Conservation (phyloP, 1,140 invertebrate species). For the Drosophila micromelanica region DNA sequence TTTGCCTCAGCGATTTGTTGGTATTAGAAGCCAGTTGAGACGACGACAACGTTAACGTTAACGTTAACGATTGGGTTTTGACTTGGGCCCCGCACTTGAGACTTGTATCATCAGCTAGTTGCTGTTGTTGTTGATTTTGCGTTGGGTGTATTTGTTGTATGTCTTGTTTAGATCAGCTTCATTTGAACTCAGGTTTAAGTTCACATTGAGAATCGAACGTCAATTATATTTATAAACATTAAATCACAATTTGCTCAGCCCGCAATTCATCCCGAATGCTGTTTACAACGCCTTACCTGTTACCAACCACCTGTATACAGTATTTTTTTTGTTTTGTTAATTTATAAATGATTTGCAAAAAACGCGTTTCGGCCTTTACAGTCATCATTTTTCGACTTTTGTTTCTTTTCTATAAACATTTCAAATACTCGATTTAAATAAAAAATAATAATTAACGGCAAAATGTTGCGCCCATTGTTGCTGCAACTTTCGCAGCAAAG, state of each 20-base stretch:
- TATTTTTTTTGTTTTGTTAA: constrained; percentile 34
- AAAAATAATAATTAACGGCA: constrained; percentile 48
- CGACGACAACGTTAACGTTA: background rate
- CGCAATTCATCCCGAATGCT: background rate
- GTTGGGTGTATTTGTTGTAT: constrained; percentile 4
- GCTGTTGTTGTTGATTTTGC: constrained; percentile 26
- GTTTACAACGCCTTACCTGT: constrained; percentile 12
- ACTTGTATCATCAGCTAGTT: constrained; percentile 22
- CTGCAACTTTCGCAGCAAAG: constrained; percentile 52
- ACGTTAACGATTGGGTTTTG: constrained; percentile 2
- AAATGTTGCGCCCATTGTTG: constrained; percentile 36
- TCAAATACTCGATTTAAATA: constrained; percentile 17
- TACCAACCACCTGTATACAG: constrained; percentile 16
- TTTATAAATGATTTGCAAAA: constrained; percentile 54
- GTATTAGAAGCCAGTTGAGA: constrained; percentile 61
- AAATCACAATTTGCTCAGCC: constrained; percentile 52
- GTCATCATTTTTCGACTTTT: constrained; percentile 12
- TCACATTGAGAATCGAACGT: constrained; percentile 32
- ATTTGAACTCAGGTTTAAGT: constrained; percentile 16
- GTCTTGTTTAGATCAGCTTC: constrained; percentile 21
- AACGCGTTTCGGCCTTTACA: constrained; percentile 21
- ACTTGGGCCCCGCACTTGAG: constrained; percentile 24
- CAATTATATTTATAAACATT: constrained; percentile 75
- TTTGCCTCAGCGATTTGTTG: constrained; percentile 63
- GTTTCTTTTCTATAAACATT: constrained; percentile 11